A percentile compares a stretch with the other conserved stretches of the same genome.
Conservation (phyloP, 2,888 invertebrate species). For the Hecatera dysodea region DNA sequence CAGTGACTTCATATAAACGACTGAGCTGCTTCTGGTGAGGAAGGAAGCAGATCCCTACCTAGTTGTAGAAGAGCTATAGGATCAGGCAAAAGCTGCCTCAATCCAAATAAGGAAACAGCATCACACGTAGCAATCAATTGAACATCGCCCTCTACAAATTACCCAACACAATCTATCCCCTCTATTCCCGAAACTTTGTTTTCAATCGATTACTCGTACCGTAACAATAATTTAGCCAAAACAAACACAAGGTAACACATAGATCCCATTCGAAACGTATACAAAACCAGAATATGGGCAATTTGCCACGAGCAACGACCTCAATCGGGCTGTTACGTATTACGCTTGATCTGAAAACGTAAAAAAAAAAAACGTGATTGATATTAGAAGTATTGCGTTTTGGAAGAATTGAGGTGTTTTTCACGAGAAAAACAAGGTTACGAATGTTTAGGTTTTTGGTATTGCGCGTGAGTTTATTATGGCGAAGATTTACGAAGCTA, state of each 20-base stretch:
- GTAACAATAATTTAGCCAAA: conserved; percentile 35
- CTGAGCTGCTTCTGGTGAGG: too few relatives aligned
- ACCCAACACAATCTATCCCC: background rate
- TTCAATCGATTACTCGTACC: background rate
- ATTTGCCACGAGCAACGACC: conserved; percentile 53
- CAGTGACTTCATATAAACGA: too few relatives aligned
- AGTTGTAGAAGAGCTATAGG: too few relatives aligned
- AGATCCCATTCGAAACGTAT: conserved; percentile 14
- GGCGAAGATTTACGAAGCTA: too few relatives aligned
- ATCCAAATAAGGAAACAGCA: too few relatives aligned
- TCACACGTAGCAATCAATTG: background rate
- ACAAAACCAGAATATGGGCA: conserved; percentile 46
- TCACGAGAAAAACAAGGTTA: conserved; percentile 31
- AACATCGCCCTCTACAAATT: background rate
- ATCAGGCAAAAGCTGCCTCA: too few relatives aligned
- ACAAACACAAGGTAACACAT: conserved; percentile 26
- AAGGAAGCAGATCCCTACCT: too few relatives aligned
- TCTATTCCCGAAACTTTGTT: conserved; percentile 16
- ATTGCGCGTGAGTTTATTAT: conserved; percentile 20
- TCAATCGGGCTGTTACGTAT: conserved; percentile 1
- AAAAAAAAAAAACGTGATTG: conserved; percentile 37
- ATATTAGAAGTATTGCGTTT: conserved; percentile 30
- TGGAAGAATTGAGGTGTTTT: conserved; percentile 20
- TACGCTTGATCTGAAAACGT: conserved; percentile 37
- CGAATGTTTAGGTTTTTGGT: background rate